phyloP scores from a whole-genome alignment of 2,797 vertebrate genomes.

The Coregonus ussuriensis region DNA sequence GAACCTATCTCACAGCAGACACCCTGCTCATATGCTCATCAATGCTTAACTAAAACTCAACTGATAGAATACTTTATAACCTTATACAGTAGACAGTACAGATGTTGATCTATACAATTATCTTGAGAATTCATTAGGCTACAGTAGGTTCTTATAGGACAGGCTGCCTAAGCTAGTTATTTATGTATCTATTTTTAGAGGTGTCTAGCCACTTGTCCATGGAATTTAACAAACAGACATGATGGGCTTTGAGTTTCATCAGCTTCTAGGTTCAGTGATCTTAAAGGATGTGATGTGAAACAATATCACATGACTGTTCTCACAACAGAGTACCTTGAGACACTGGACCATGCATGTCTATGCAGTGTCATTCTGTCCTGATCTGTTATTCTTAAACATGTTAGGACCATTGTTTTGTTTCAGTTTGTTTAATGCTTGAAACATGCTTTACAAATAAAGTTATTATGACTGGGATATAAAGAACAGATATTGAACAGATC shows the following conservation, averaged over 20 bases:
- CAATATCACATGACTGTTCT: not conserved
- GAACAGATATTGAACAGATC: no score
- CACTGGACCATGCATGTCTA: not conserved
- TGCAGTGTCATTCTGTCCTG: not conserved
- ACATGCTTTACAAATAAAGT: no score
- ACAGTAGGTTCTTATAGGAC: not conserved
- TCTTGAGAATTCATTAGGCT: not conserved
- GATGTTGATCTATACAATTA: not conserved
- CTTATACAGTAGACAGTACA: not conserved
- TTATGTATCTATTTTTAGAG: not conserved
- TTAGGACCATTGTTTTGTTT: not conserved
- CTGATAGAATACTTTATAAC: no score
- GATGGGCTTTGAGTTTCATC: not conserved
- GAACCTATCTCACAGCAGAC: no score
- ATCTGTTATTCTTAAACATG: not conserved
- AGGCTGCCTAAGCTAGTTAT: not conserved
- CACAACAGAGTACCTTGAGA: not conserved
- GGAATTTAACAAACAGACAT: not conserved
- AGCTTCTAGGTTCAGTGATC: not conserved
- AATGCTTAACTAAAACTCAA: no score
- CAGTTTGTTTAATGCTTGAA: not conserved
- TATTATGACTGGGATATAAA: no score
- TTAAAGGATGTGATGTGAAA: not conserved
- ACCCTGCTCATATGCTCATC: not conserved
- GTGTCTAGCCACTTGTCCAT: not conserved